Evolutionary conservation across 2,797 vertebrate genomes (phyloP).

Genomic region (Acanthurus lineatus): DNA sequence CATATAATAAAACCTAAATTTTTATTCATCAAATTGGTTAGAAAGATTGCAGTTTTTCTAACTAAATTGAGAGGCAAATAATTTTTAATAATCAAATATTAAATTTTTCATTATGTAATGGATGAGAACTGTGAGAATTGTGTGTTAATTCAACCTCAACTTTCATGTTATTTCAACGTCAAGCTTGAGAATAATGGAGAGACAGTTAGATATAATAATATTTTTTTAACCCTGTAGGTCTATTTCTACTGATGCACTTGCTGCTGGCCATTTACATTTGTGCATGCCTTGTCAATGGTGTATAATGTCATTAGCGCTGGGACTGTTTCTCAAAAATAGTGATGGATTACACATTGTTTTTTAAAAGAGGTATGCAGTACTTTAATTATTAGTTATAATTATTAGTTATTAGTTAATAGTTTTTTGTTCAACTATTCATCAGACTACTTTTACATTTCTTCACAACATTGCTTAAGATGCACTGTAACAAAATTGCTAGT

Average conservation of each 20-base stretch:
- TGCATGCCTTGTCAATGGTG: background rate
- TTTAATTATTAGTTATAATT: no score
- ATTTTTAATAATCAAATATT: background rate
- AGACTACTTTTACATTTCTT: no score
- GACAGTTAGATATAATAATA: background rate
- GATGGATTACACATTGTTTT: no score
- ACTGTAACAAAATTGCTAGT: no score
- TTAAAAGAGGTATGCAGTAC: no score
- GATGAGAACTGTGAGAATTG: background rate
- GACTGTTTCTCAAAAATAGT: no score
- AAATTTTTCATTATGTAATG: background rate
- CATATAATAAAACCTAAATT: background rate
- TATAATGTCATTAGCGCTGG: background rate
- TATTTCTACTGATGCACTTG: background rate
- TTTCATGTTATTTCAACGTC: background rate
- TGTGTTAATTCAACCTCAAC: background rate
- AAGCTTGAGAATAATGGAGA: background rate
- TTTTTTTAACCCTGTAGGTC: background rate
- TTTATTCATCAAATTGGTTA: background rate
- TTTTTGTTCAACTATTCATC: no score
- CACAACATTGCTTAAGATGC: no score
- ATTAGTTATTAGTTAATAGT: no score
- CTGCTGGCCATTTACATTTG: conserved; percentile 3
- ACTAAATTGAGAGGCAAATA: background rate
- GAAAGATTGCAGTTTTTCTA: background rate